phyloP scores from a whole-genome alignment of 2,797 vertebrate genomes.

The Diceros bicornis region DNA sequence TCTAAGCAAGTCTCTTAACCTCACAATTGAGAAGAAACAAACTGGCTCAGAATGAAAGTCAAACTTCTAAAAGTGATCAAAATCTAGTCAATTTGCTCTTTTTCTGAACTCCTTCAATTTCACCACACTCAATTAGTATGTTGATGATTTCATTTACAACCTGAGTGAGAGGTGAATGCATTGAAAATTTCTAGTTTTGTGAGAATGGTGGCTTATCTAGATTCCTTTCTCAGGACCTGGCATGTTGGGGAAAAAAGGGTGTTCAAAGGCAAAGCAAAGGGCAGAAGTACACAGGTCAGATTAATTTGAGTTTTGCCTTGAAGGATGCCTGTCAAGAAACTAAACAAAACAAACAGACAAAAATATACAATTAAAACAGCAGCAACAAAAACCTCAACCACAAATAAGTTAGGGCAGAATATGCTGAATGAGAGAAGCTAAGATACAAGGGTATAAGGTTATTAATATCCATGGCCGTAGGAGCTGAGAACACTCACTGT shows the following conservation, averaged over 20 bases:
- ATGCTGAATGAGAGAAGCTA: neutral
- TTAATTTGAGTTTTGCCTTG: neutral
- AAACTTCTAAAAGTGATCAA: neutral
- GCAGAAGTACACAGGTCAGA: neutral
- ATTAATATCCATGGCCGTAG: neutral
- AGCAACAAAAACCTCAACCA: neutral
- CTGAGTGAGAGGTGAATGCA: neutral
- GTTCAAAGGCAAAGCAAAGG: neutral
- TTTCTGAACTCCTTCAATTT: neutral
- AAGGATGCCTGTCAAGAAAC: neutral
- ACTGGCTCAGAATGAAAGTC: neutral
- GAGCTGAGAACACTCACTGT: neutral
- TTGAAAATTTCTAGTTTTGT: neutral
- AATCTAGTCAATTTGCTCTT: neutral
- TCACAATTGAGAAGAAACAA: neutral
- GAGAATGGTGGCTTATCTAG: neutral
- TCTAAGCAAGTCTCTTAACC: neutral
- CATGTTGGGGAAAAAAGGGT: neutral
- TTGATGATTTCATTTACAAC: neutral
- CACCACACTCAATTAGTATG: accelerated
- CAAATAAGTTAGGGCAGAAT: neutral
- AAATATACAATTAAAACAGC: neutral
- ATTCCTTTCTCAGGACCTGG: neutral
- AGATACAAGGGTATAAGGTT: neutral
- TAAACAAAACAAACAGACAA: neutral